Evolutionary conservation across 2,888 invertebrate genomes (phyloP).

Genomic region (Pantelozetes paolii): DNA sequence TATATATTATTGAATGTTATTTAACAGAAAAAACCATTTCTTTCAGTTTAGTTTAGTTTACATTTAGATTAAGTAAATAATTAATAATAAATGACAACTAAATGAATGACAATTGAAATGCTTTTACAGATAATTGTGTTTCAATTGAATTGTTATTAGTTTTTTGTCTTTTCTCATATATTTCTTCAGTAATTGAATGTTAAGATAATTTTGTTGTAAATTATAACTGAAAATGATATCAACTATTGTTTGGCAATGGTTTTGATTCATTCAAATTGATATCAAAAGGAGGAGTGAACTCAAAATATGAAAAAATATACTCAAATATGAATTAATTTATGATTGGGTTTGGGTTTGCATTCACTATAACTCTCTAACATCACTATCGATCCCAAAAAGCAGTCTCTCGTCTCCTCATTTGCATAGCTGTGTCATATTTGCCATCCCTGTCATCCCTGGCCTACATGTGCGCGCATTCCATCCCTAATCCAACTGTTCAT

Average conservation of each 20-base stretch:
- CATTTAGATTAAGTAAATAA: slow-evolving; percentile 20
- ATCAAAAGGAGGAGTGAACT: not conserved
- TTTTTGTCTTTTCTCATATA: too few species aligned
- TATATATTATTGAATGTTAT: slow-evolving; percentile 1
- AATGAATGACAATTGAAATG: slow-evolving; percentile 10
- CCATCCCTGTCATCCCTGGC: not conserved
- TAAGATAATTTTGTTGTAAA: not conserved
- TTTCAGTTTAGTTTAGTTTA: not conserved
- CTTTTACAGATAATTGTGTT: too few species aligned
- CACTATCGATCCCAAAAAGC: not conserved
- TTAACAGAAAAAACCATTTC: not conserved
- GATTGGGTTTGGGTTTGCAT: not conserved
- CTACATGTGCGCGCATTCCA: slow-evolving; percentile 18
- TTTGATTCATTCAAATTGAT: too few species aligned
- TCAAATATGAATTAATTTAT: slow-evolving; percentile 3
- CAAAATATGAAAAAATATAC: not conserved
- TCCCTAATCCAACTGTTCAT: not conserved
- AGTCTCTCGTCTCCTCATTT: not conserved
- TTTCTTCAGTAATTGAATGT: too few species aligned
- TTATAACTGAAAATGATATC: too few species aligned
- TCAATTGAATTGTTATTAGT: too few species aligned
- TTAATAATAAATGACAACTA: slow-evolving; percentile 1
- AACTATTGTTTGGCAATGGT: too few species aligned
- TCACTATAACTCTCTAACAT: too few species aligned
- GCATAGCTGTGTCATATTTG: not conserved